Base-by-base conservation (phyloP, 2,797 vertebrate genomes). In the Bradypus variegatus region DNA sequence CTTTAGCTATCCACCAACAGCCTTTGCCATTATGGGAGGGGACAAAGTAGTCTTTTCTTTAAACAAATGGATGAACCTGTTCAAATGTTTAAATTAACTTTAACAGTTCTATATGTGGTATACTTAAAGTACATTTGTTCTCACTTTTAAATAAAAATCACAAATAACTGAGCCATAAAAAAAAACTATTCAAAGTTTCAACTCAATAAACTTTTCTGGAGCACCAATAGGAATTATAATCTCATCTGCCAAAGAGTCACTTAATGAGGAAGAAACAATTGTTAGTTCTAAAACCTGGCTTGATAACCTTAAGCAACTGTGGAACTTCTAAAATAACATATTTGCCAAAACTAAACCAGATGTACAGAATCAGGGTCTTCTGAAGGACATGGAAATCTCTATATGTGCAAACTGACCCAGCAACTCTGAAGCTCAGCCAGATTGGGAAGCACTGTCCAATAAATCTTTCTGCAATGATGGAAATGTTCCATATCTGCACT, bases 71-170 rank as follows among this genome's bases (percentile, higher is more conserved):
- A 76, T 75, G 36, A 88, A 92, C 8, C 53, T 85, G 8, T 90
- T 86, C 73, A 73, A 88, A 88, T 65, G 21, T 77, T 92, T 82
- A 73, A 50, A 91, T 87, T 89, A 86, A 92, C 58, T 88, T 64
- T 91, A 80, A 83, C 45, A 65, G 31, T 18, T 82, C 65, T 88
- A 64, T 45, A 84, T 41, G 33, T 50, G 33, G 27, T n/a, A 88
- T 29, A 85, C 53, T 45, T 95, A 79, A 86, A 82, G 11, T 50
- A 89, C 13, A 70, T 5, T 45, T 70, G 15, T 11, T 73, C 83
- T 94, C 87, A 90, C 29, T 82, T 87, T 70, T 45, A 64, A 81
- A 29, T 21, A 92, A 80, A 84, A 6, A 76, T 55, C 29, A 93
- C 36, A 92, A 93, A 92, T 36, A 77, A 48, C 45, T 92, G 23